Base-by-base conservation (phyloP, 2,888 invertebrate genomes). In the Agrilus cyanescens region DNA sequence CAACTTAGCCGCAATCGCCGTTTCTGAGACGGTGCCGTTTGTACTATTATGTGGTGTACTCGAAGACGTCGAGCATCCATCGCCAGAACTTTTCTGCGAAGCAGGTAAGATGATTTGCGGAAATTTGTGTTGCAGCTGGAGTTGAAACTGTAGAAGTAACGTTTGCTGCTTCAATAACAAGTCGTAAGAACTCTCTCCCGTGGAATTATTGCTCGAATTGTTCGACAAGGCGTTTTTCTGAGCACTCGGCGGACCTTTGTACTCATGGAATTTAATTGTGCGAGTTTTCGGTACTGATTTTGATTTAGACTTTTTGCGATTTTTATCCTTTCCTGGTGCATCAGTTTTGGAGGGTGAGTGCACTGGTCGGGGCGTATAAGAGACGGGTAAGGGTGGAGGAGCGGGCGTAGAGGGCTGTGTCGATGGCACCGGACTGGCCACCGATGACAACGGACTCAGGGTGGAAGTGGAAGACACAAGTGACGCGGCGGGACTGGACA, bases 181-280 rank as follows among this genome's bases (percentile, higher is more conserved):
- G 65, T 94, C 90, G 66, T 94, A 94, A 7, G 88, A 87, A 6
- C 88, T 89, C 67, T 93, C 91, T 16, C 71, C 71, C 40, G 69
- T 57, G 41, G 63, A 57, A 48, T 61, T 59, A 10, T 72, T 72
- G 8, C 39, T 43, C 18, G 65, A 59, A 47, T 60, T 58, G 47
- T 62, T 63, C 10, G 73, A 73, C 10, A 78, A 74, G 14, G 75
- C 72, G 37, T 63, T 64, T 60, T 87, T 88, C 55, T 87, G 86
- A 13, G 90, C 87, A 47, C 64, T 65, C 8, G 94, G 91, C 20
- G 91, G 91, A 31, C 91, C 91, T 69, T 90, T 90, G 66, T 91
- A 90, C 67, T 96, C 96, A 67, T 96, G 95, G 68, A 96, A 96
- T 70, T 96, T 96, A 57, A 96, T 94, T 42, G 87, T 86, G 54